Evolutionary conservation across 2,113 vertebrate species (phyloP).

Genomic region (Lampris incognitus): DNA sequence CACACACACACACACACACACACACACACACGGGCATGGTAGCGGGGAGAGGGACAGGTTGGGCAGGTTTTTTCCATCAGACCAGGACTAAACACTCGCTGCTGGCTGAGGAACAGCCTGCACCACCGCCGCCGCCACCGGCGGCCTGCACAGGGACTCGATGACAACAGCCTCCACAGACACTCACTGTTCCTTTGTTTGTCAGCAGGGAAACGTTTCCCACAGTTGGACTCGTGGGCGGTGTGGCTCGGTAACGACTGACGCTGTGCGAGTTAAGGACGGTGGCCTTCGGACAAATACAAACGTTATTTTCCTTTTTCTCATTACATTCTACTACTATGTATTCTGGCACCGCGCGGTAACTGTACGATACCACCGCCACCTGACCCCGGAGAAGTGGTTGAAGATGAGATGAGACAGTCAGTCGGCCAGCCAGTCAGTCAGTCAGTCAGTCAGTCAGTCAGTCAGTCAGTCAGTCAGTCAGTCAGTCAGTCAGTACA

Average conservation of each 20-base stretch:
- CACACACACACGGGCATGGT: background rate
- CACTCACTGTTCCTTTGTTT: conserved; percentile 57
- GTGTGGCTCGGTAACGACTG: too few species aligned
- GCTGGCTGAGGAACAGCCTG: conserved; percentile 65
- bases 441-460: conserved; percentile 13
- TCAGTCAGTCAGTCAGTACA: conserved; percentile 26
- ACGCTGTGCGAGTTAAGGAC: background rate
- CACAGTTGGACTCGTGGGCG: background rate
- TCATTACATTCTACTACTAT: too few species aligned
- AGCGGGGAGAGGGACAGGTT: conserved; percentile 68
- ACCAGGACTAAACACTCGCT: conserved; percentile 72
- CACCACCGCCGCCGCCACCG: conserved; percentile 47
- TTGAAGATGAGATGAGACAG: too few species aligned
- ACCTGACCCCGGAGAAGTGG: too few species aligned
- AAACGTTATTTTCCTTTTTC: too few species aligned
- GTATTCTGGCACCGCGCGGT: too few species aligned
- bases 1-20: conserved; percentile 48
- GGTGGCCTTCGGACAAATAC: background rate
- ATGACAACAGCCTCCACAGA: conserved; percentile 12
- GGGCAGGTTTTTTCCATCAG: conserved; percentile 72
- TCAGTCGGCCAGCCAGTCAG: too few species aligned
- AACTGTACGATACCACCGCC: too few species aligned
- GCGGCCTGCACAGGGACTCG: conserved; percentile 42
- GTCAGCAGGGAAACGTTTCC: conserved; percentile 42
- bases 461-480: conserved; percentile 18